phyloP scores from a whole-genome alignment of 2,888 invertebrate genomes.

The Patella caerulea region DNA sequence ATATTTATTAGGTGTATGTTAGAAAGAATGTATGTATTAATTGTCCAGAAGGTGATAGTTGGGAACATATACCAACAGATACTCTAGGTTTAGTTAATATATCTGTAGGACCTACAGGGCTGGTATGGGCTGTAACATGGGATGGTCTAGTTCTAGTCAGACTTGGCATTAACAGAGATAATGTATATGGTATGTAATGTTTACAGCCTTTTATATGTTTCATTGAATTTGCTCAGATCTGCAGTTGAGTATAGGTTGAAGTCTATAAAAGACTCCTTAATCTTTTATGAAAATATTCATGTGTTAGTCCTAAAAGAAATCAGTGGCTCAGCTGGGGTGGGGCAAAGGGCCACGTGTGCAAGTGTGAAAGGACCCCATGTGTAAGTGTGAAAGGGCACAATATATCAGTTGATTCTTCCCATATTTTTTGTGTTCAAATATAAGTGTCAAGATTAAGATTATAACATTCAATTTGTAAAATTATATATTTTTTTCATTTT shows the following conservation, averaged over 20 bases:
- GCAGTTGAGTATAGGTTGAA: too few species aligned
- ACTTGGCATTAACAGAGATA: conserved; percentile 86
- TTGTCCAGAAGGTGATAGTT: conserved; percentile 89
- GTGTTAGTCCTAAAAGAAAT: background rate
- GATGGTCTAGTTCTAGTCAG: conserved; percentile 87
- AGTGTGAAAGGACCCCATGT: background rate
- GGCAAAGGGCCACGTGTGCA: background rate
- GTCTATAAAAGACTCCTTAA: too few species aligned
- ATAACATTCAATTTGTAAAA: too few species aligned
- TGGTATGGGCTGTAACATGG: conserved; percentile 89
- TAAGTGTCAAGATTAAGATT: too few species aligned
- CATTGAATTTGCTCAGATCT: too few species aligned
- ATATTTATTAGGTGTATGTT: conserved; percentile 81
- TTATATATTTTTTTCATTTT: too few species aligned
- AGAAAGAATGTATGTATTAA: conserved; percentile 84
- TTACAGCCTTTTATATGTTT: too few species aligned
- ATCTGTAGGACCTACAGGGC: conserved; percentile 87
- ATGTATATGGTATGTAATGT: conserved; percentile 76
- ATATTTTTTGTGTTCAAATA: too few species aligned
- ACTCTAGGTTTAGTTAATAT: conserved; percentile 88
- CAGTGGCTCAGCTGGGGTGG: background rate
- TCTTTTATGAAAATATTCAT: too few species aligned
- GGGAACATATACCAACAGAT: conserved; percentile 82
- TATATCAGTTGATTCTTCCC: too few species aligned
- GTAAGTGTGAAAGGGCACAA: background rate